Percentiles rank a stretch among this genome's conserved stretches.
These are phyloP conservation scores for Chelidonichthys spinosus DNA, from an alignment of 2,797 vertebrate genomes.

Conservation along the genomic window DNA sequence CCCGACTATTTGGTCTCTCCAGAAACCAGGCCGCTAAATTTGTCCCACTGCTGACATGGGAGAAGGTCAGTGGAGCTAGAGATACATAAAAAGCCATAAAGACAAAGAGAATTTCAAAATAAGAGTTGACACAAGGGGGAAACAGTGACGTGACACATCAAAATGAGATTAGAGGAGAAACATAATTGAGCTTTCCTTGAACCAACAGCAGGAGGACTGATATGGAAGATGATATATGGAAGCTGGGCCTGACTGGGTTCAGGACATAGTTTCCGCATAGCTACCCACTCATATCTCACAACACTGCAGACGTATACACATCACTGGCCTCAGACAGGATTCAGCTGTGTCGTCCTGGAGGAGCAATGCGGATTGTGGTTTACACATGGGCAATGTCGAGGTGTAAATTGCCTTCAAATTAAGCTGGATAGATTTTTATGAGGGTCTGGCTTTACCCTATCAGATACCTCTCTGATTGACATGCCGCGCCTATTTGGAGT, in stretches of 20 bases:
- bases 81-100: constrained; percentile 51
- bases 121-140: background rate
- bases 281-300: constrained; percentile 43
- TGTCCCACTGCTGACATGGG: constrained; percentile 79
- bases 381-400: constrained; percentile 31
- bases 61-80: constrained; percentile 84
- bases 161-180: background rate
- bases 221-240: constrained; percentile 27
- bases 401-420: constrained; percentile 57
- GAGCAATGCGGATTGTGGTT: constrained; percentile 41
- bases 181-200: background rate
- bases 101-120: constrained; percentile 35
- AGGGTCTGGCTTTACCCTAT: constrained; percentile 15
- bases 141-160: constrained; percentile 12
- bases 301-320: constrained; percentile 26
- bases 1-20: constrained; percentile 81
- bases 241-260: constrained; percentile 17
- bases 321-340: constrained; percentile 23
- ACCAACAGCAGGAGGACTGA: constrained; percentile 18
- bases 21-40: constrained; percentile 85
- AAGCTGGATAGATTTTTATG: constrained; percentile 35
- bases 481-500: constrained; percentile 12
- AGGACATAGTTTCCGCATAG: constrained; percentile 34
- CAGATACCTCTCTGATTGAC: constrained; percentile 30
- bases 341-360: constrained; percentile 17